Conservation (phyloP, 2,797 vertebrate species). For the Hozukius guyotensis region DNA sequence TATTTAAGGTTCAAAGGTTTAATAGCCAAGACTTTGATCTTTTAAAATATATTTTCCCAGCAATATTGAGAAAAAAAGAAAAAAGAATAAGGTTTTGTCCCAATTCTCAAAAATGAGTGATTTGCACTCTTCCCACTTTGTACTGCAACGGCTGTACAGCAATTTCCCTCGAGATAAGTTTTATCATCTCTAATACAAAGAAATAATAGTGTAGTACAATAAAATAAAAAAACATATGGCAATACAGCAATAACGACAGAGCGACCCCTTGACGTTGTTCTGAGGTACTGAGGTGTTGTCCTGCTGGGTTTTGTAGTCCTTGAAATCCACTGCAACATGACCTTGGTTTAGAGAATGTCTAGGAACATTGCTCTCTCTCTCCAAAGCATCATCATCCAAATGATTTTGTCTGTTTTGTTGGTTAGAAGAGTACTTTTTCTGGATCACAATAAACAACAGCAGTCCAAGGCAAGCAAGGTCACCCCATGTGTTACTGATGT, state of each 20-base stretch:
- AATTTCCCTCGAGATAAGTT: too few species aligned
- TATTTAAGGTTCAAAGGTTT: too few species aligned
- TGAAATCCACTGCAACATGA: not conserved
- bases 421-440: conserved; percentile 10
- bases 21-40: too few species aligned
- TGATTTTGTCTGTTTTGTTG: not conserved
- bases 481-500: conserved; percentile 45
- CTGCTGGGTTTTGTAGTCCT: too few species aligned
- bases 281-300: rapidly evolving
- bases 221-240: not conserved
- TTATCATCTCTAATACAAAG: too few species aligned
- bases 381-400: not conserved
- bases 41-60: too few species aligned
- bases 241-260: not conserved
- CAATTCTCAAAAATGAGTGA: too few species aligned
- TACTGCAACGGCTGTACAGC: too few species aligned
- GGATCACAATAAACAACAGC: conserved; percentile 62
- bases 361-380: not conserved
- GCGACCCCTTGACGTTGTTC: too few species aligned
- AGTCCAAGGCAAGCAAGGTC: conserved; percentile 59
- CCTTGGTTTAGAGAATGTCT: not conserved
- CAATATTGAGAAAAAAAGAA: too few species aligned
- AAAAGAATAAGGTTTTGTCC: too few species aligned
- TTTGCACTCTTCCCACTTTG: too few species aligned
- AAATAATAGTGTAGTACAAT: not conserved